Evolutionary conservation across 1,140 invertebrate genomes (phyloP), one percentile per base, ranked within the genome.

Genomic region (Idris sp.): DNA sequence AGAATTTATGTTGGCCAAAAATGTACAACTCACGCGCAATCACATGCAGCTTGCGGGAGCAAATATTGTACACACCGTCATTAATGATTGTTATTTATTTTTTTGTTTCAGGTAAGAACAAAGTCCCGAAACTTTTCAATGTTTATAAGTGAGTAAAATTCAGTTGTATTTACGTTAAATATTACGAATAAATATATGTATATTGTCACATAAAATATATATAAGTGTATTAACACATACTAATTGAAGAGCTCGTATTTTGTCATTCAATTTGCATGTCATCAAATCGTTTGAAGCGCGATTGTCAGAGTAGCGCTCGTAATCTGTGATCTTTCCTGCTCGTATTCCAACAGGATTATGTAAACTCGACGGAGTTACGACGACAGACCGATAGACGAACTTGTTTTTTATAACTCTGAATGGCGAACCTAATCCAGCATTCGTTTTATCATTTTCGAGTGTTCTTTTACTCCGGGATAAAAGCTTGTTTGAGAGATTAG

Each of bases 31-130:
- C 43, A 61, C 46, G 41, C 54, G 28, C 13, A 41, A 53, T 41
- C 36, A 30, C 33, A 35, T 48, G 38, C 61, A 53, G 67, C 46
- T 61, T 58, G 41, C 35, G 44, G 43, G 30, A 35, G 7, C 31
- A 18, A 0, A n/a, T 8, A 2, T 8, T 2, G 8, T 5, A 44
- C 9, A 7, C 4, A 11, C 44, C 49, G 9, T 11, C 8, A 67
- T 26, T 64, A 2, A 72, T 2, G 9, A 19, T 9, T 59, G 33
- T 62, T n/a, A 30, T 40, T 48, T 30, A n/a, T 68, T 49, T 80
- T 79, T 78, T 54, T 80, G 77, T 82, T 82, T 16, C 77, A 82
- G 82, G 82, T 82, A 81, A 80, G 81, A n/a, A 14, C 14, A 28
- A 19, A 41, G n/a, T 61, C 48, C 1, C 11, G 36, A 16, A 13